Conservation (phyloP, 2,888 invertebrate species). For the Catocala sponsa region DNA sequence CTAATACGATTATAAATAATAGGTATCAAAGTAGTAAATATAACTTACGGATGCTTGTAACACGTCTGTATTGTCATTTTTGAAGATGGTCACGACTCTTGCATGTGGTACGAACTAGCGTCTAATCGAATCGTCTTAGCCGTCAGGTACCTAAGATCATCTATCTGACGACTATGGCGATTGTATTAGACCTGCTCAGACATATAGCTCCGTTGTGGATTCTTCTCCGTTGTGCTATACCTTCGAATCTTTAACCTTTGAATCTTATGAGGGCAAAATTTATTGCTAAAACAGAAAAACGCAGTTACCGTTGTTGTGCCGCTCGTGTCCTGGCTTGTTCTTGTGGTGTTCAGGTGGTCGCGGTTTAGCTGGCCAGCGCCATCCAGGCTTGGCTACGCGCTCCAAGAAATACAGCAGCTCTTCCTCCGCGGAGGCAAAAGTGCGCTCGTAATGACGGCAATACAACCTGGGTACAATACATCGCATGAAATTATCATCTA, state of each 20-base stretch:
- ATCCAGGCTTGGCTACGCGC: constrained; percentile 93
- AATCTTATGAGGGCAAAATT: too few relatives aligned
- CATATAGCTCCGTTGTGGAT: too few relatives aligned
- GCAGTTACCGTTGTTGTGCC: constrained; percentile 73
- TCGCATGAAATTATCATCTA: background rate
- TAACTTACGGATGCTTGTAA: too few relatives aligned
- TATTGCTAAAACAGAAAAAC: background rate
- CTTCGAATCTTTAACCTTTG: too few relatives aligned
- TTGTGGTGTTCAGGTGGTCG: constrained; percentile 91
- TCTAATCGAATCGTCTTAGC: too few relatives aligned
- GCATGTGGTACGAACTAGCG: too few relatives aligned
- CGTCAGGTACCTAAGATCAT: background rate
- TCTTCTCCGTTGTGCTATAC: too few relatives aligned
- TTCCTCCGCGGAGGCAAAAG: constrained; percentile 92
- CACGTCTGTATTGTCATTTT: too few relatives aligned
- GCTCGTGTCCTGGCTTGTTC: constrained; percentile 78
- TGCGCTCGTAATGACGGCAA: constrained; percentile 91
- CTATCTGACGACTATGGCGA: constrained; percentile 1
- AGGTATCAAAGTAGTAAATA: too few relatives aligned
- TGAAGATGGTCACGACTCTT: too few relatives aligned
- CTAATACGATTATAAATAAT: too few relatives aligned
- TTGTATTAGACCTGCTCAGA: too few relatives aligned
- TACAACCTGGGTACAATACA: constrained; percentile 89
- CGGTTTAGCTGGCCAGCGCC: constrained; percentile 94
- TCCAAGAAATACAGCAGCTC: constrained; percentile 93